Evolutionary conservation across 2,888 invertebrate species (phyloP).

Genomic region (Xanthorhoe spadicearia): DNA sequence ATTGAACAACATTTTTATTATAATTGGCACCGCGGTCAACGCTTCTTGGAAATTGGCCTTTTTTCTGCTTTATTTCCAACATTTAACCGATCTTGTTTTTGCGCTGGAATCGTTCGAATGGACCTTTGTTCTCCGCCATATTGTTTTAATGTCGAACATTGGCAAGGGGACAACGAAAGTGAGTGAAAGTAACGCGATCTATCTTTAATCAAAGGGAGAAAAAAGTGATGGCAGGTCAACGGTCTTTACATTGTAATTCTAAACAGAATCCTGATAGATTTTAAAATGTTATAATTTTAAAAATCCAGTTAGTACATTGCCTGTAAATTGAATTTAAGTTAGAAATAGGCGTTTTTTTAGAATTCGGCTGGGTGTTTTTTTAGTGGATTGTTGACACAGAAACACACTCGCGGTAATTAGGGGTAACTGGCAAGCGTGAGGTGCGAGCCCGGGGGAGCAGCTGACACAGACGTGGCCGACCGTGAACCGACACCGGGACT

Average conservation of each 20-base stretch:
- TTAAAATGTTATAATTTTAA: not conserved
- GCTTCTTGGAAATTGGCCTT: constrained; percentile 78
- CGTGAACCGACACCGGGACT: constrained; percentile 55
- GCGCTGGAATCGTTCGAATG: constrained; percentile 66
- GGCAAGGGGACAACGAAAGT: constrained; percentile 63
- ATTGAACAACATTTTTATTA: constrained; percentile 80
- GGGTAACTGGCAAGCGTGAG: constrained; percentile 55
- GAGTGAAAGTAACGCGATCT: constrained; percentile 66
- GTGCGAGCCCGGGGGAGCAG: constrained; percentile 61
- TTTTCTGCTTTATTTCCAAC: constrained; percentile 74
- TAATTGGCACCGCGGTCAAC: constrained; percentile 80
- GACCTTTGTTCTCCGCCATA: constrained; percentile 78
- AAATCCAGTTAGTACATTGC: constrained; percentile 24
- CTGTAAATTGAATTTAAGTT: constrained; percentile 9
- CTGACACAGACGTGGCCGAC: constrained; percentile 60
- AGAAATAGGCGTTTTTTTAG: constrained; percentile 24
- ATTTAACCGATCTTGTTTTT: constrained; percentile 78
- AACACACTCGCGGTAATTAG: constrained; percentile 70
- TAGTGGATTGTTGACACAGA: constrained; percentile 68
- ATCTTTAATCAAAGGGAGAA: constrained; percentile 46
- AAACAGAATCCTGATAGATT: constrained; percentile 20
- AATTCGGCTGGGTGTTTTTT: constrained; percentile 47
- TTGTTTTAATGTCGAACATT: constrained; percentile 68
- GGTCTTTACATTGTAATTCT: constrained; percentile 15
- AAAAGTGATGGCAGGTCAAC: constrained; percentile 13